phyloP scores from a whole-genome alignment of 2,797 vertebrate species.

The Ficedula albicollis region DNA sequence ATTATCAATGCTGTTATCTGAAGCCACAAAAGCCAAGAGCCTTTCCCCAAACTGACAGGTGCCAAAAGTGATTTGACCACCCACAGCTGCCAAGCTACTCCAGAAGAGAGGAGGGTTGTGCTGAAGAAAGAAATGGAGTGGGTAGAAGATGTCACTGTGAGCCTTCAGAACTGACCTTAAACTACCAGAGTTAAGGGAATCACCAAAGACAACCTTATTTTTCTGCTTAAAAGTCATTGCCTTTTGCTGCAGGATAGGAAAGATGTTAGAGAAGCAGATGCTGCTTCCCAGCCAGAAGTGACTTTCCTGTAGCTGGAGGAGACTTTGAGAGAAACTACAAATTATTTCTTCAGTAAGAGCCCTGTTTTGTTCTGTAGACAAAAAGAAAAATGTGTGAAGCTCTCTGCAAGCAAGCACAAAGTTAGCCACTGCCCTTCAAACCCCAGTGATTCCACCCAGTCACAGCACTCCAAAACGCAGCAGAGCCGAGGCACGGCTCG shows the following conservation, averaged over 20 bases:
- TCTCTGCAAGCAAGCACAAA: neutral
- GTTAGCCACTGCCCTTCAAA: slow-evolving; percentile 3
- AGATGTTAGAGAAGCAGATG: neutral
- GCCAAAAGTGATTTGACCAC: neutral
- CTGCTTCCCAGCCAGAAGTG: neutral
- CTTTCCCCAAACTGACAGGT: neutral
- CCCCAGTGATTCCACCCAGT: neutral
- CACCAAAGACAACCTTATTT: neutral
- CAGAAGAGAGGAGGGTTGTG: neutral
- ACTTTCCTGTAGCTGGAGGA: neutral
- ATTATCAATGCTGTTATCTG: neutral
- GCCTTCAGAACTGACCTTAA: neutral
- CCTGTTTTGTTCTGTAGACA: neutral
- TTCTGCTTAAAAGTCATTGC: neutral
- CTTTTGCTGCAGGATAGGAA: neutral
- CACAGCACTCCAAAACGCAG: neutral
- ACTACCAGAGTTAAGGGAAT: neutral
- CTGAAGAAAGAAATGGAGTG: neutral
- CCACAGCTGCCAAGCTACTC: neutral
- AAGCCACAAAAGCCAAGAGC: neutral
- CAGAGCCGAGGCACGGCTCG: accelerated
- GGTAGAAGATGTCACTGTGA: neutral
- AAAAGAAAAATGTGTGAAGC: neutral
- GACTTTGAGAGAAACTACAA: neutral
- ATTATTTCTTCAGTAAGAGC: neutral